Evolutionary conservation across 1,140 invertebrate genomes (phyloP), one percentile per base, ranked within the genome.

Genomic region (Phymastichus coffea): DNA sequence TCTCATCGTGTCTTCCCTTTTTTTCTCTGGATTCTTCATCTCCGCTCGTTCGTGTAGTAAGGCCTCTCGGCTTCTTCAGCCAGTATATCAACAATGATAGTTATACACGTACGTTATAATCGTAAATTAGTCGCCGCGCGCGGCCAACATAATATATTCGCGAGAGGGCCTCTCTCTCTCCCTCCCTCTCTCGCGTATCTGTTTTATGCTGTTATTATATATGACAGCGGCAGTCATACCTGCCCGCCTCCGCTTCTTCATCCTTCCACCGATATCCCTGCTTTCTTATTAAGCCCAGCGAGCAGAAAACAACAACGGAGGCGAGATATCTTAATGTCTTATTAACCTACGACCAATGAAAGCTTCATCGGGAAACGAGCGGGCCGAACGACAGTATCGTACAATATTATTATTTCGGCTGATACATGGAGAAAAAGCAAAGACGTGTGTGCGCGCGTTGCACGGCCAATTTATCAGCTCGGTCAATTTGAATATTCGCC

Each of bases 191-290:
- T 76, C 75, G 75, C 77, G 74, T 78, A 78, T 78, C 76, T 78
- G 77, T 80, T 80, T 79, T 80, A 80, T 78, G 78, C 77, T 73
- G 75, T 79, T 80, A 79, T 80, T 80, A 80, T 80, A 80, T 80
- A 80, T 77, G 78, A 79, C 78, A 80, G 76, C 71, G 74, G 66
- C 74, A 77, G 76, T 80, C 76, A 78, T 78, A 77, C 75, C 66
- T 71, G 67, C 72, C 69, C 60, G 59, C 68, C 49, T 56, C 56
- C 62, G 44, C 59, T 51, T 26, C 22, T 37, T n/a, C 19, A 40
- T 43, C 57, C 58, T 57, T 25, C 28, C 35, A 23, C 35, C 22
- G 20, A 38, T 23, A 22, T 17, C 51, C 20, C 56, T 53, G 58
- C 53, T 61, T 41, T 64, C 63, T 54, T n/a, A n/a, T n/a, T n/a